phyloP scores from a whole-genome alignment of 2,888 invertebrate genomes.

The Alitta virens region DNA sequence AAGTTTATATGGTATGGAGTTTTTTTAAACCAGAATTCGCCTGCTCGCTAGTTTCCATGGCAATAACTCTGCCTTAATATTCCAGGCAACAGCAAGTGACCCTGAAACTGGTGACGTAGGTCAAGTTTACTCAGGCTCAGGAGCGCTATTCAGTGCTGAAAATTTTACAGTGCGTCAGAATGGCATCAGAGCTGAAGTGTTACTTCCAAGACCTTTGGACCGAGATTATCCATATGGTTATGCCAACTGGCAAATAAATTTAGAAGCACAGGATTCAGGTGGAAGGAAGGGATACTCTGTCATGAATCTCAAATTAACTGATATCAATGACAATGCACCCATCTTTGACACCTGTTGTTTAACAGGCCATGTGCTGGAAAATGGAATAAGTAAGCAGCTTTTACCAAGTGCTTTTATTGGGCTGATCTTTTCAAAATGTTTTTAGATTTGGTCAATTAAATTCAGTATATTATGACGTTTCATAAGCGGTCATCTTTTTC shows the following conservation, averaged over 20 bases:
- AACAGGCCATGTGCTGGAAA: conserved; percentile 22
- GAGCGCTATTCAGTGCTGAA: neutral
- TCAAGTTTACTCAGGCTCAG: neutral
- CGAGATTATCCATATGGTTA: conserved; percentile 30
- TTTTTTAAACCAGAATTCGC: no score
- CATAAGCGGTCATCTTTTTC: no score
- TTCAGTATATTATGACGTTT: no score
- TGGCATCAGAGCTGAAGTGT: conserved; percentile 5
- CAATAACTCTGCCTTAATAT: no score
- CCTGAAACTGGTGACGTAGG: no score
- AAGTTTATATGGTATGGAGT: no score
- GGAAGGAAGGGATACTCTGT: conserved; percentile 24
- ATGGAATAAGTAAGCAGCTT: no score
- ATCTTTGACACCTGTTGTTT: conserved; percentile 27
- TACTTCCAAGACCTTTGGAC: conserved; percentile 21
- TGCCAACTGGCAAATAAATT: conserved; percentile 28
- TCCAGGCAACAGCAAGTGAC: no score
- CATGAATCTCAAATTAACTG: conserved; percentile 21
- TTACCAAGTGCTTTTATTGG: no score
- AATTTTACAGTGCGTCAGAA: neutral
- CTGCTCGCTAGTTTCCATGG: no score
- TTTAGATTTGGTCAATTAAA: no score
- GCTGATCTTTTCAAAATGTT: no score
- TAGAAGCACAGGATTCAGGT: conserved; percentile 21
- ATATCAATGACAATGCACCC: conserved; percentile 31